These are phyloP conservation scores for Drosophila eohydei DNA, from an alignment of 2,888 invertebrate genomes.

Conservation along the genomic window DNA sequence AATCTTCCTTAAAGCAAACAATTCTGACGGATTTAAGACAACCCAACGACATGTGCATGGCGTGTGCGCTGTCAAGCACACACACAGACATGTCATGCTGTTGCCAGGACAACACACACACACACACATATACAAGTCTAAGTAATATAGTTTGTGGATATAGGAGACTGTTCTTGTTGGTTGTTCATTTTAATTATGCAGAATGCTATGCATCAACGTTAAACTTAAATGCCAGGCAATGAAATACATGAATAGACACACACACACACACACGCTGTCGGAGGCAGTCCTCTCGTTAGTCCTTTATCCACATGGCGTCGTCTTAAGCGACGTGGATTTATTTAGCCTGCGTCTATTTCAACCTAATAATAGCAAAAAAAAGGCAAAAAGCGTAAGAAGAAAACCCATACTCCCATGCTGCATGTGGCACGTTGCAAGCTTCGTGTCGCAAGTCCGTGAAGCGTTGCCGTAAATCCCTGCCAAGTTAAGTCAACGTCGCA, in stretches of 20 bases:
- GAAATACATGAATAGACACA: conserved; percentile 60
- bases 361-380: conserved; percentile 66
- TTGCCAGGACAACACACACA: not conserved
- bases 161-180: conserved; percentile 23
- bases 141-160: conserved; percentile 20
- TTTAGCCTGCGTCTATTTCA: conserved; percentile 76
- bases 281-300: conserved; percentile 4
- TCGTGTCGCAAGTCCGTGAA: conserved; percentile 41
- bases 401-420: conserved; percentile 27
- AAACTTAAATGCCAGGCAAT: conserved; percentile 77
- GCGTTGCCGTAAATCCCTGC: conserved; percentile 79
- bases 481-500: conserved; percentile 79
- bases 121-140: not conserved
- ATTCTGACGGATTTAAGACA: conserved; percentile 8
- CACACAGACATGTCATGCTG: conserved; percentile 2
- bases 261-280: conserved; percentile 9
- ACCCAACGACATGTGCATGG: conserved; percentile 18
- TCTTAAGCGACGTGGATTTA: conserved; percentile 78
- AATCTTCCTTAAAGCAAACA: not conserved
- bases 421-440: conserved; percentile 38
- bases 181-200: conserved; percentile 75
- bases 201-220: conserved; percentile 72
- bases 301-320: conserved; percentile 57
- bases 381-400: not conserved
- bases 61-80: conserved; percentile 25